phyloP scores from a whole-genome alignment of 2,113 vertebrate species.

The Arothron firmamentum region DNA sequence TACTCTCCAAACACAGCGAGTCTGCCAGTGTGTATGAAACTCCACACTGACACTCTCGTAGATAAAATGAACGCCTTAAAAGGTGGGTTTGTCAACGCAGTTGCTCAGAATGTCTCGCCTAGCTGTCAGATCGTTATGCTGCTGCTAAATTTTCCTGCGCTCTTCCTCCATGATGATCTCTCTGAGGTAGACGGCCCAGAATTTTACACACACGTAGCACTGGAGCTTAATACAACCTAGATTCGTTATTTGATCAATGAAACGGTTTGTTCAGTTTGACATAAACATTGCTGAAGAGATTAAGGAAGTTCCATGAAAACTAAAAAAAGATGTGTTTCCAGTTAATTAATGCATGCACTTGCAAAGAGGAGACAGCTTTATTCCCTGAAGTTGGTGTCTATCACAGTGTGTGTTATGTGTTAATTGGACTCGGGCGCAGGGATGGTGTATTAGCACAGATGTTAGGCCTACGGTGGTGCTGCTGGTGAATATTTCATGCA shows the following conservation, averaged over 20 bases:
- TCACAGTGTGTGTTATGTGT: conserved; percentile 24
- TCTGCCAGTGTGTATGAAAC: conserved; percentile 8
- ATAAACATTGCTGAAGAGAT: conserved; percentile 9
- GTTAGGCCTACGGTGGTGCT: no score
- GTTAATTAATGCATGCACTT: no score
- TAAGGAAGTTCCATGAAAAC: conserved; percentile 17
- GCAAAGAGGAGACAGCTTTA: no score
- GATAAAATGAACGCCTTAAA: conserved; percentile 25
- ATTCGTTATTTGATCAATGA: not conserved
- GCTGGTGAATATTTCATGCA: no score
- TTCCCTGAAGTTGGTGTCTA: conserved; percentile 1
- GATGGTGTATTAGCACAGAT: no score
- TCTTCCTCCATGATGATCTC: conserved; percentile 2
- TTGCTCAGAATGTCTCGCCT: conserved; percentile 35
- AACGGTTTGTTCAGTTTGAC: conserved; percentile 1
- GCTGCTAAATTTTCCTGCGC: conserved; percentile 21
- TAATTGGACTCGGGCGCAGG: conserved; percentile 31
- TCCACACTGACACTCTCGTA: conserved; percentile 8
- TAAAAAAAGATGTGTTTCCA: conserved; percentile 1
- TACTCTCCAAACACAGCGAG: not conserved
- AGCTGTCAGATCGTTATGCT: conserved; percentile 31
- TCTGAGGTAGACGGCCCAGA: conserved; percentile 22
- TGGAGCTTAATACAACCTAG: not conserved
- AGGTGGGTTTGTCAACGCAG: conserved; percentile 15
- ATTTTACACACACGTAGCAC: conserved; percentile 6